Base-by-base conservation (phyloP, 2,113 vertebrate species). In the Calidris pugnax region DNA sequence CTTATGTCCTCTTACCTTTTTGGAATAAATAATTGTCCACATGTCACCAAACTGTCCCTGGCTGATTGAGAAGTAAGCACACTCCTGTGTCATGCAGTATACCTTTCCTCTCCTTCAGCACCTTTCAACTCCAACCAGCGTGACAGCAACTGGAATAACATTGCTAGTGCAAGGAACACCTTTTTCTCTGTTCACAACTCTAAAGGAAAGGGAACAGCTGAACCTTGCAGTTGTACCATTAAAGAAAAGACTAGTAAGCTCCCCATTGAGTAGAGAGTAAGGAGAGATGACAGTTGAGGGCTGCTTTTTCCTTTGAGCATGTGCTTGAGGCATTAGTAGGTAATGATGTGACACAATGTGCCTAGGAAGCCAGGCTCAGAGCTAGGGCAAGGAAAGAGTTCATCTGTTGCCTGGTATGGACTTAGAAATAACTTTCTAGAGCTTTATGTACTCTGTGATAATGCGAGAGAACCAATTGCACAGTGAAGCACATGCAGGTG, bases 301-400 rank as follows among this genome's bases (percentile, higher is more conserved):
- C 35, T 74, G 20, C 23, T 68, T 27, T 59, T 73, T 59, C 43
- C 35, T 86, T 60, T 64, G 48, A 87, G n/a, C 43, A 7, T 7
- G 9, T 47, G 28, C 69, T 73, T 59, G 11, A 64, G 80, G 67
- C 8, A 1, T 73, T 2, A 68, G 10, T 68, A 45, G 17, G 50
- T 17, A 51, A 17, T 33, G 73, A 23, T 81, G 35, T 45, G 18
- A 33, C 59, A 74, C 59, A 39, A 2, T 2, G 12, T 60, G 50
- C 20, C 48, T 50, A 32, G 12, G 45, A 64, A 66, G 48, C n/a
- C 35, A 73, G 23, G 3, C 48, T 55, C 0, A 0, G 45, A 73
- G 35, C 30, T 48, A 39, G 32, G 76, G 45, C 33, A 56, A 68
- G 63, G 35, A 41, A 47, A 64, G 15, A 80, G 51, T 47, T 67